These are phyloP conservation scores for Takifugu rubripes DNA, from an alignment of 2,797 vertebrate species.

Conservation along the genomic window DNA sequence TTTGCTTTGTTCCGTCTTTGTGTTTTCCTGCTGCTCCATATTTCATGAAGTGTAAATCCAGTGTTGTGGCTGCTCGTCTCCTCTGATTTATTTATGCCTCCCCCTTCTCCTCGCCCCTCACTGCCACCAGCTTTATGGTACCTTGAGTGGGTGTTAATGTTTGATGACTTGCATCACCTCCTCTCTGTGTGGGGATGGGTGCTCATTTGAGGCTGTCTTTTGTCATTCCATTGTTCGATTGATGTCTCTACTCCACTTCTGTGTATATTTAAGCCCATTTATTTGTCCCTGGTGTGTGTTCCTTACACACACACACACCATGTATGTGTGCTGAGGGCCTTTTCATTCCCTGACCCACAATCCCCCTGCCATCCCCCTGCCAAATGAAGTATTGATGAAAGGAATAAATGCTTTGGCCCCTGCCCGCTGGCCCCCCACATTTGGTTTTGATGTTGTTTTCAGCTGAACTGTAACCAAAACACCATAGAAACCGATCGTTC, in stretches of 20 bases:
- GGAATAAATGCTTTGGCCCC: conserved; percentile 39
- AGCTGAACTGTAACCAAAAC: conserved; percentile 12
- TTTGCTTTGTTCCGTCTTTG: conserved; percentile 17
- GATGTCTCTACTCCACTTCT: conserved; percentile 34
- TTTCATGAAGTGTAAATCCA: conserved; percentile 70
- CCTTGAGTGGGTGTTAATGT: conserved; percentile 68
- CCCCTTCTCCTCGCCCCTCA: conserved; percentile 42
- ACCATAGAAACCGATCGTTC: conserved; percentile 10
- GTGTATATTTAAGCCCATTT: conserved; percentile 36
- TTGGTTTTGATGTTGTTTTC: conserved; percentile 38
- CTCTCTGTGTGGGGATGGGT: conserved; percentile 41
- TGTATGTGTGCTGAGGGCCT: conserved; percentile 24
- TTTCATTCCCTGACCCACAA: conserved; percentile 34
- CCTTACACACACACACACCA: conserved; percentile 9
- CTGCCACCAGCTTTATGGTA: conserved; percentile 55
- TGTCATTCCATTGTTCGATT: conserved; percentile 57
- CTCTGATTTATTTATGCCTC: conserved; percentile 66
- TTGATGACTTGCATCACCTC: conserved; percentile 58
- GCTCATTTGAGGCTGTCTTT: conserved; percentile 51
- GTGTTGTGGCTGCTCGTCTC: conserved; percentile 56
- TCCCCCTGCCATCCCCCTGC: conserved; percentile 20
- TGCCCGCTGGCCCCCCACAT: conserved; percentile 27
- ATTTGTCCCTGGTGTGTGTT: conserved; percentile 13
- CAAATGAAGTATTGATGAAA: conserved; percentile 66
- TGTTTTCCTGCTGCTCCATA: conserved; percentile 56